phyloP scores from a whole-genome alignment of 2,797 vertebrate genomes.

The Betta splendens region DNA sequence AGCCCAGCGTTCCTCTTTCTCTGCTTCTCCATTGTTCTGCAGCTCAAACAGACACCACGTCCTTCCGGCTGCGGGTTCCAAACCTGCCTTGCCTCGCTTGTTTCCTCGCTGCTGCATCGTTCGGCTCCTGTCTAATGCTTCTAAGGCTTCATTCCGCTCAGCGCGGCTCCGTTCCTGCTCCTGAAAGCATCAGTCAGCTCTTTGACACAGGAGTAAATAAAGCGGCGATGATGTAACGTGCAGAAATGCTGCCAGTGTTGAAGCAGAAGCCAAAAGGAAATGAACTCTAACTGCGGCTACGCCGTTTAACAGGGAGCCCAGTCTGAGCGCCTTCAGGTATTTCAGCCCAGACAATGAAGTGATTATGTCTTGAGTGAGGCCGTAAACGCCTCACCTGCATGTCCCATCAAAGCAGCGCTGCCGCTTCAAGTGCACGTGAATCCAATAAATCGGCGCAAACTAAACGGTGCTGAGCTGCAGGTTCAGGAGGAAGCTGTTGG shows the following conservation, averaged over 20 bases:
- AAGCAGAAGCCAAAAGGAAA: constrained; percentile 57
- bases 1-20: constrained; percentile 59
- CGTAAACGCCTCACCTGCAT: too few relatives aligned
- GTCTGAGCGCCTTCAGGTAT: constrained; percentile 15
- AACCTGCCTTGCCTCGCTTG: background rate
- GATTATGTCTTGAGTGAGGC: constrained; percentile 18
- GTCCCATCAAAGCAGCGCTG: too few relatives aligned
- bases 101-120: constrained; percentile 20
- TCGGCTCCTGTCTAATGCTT: too few relatives aligned
- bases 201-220: constrained; percentile 57
- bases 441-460: too few relatives aligned
- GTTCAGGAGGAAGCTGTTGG: too few relatives aligned
- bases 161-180: constrained; percentile 21
- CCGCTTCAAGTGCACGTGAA: too few relatives aligned
- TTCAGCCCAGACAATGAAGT: constrained; percentile 26
- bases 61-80: constrained; percentile 6
- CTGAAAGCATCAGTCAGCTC: constrained; percentile 45
- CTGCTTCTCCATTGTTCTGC: constrained; percentile 44
- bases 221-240: constrained; percentile 65
- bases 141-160: too few relatives aligned
- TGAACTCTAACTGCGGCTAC: constrained; percentile 28
- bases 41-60: constrained; percentile 18
- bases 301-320: constrained; percentile 35
- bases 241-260: constrained; percentile 59
- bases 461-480: too few relatives aligned